Conservation (phyloP, 2,113 vertebrate species). For the Pao palembangensis region DNA sequence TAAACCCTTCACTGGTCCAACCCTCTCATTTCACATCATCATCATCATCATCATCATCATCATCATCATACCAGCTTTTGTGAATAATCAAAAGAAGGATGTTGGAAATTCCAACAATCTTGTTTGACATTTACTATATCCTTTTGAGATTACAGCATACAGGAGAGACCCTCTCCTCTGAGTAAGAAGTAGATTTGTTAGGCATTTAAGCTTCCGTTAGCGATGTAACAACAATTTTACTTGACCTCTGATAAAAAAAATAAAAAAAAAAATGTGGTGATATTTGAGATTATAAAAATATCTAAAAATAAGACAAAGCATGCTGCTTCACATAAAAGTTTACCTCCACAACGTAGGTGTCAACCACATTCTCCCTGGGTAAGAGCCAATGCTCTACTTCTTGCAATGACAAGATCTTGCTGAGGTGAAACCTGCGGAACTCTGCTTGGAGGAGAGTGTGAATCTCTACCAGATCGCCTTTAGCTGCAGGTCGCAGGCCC, state of each 20-base stretch:
- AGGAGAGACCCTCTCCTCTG: too few relatives aligned
- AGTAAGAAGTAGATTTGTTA: too few relatives aligned
- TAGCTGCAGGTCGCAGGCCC: constrained; percentile 83
- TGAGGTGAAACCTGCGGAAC: constrained; percentile 83
- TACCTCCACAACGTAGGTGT: constrained; percentile 94
- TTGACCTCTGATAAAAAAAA: neutral
- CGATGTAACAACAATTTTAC: too few relatives aligned
- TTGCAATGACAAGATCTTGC: constrained; percentile 76
- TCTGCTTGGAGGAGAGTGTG: constrained; percentile 78
- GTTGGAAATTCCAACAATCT: neutral
- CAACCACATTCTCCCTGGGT: constrained; percentile 87
- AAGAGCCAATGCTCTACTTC: constrained; percentile 92
- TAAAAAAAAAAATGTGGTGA: neutral
- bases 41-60: too few relatives aligned
- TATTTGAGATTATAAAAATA: neutral
- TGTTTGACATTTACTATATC: too few relatives aligned
- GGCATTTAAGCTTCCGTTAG: too few relatives aligned
- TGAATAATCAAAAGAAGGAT: neutral
- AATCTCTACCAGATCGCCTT: constrained; percentile 75
- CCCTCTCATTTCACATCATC: too few relatives aligned
- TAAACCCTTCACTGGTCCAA: too few relatives aligned
- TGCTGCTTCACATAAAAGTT: neutral
- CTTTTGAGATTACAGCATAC: too few relatives aligned
- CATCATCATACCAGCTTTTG: too few relatives aligned
- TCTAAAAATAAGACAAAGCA: neutral